Evolutionary conservation across 2,888 invertebrate species (phyloP).

Genomic region (Nesidiocoris tenuis): DNA sequence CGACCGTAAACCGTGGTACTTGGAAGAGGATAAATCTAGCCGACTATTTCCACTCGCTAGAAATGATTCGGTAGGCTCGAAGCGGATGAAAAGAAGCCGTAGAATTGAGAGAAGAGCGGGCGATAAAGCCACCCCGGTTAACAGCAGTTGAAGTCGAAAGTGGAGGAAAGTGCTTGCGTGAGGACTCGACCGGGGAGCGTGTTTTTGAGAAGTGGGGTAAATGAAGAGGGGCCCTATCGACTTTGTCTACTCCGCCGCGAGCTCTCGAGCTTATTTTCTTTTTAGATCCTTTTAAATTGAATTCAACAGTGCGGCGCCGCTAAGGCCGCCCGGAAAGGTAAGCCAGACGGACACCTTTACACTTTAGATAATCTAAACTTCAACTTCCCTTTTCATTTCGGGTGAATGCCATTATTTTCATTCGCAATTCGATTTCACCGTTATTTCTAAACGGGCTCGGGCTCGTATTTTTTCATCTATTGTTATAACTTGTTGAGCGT

Average conservation of each 20-base stretch:
- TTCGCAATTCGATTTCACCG: too few species aligned
- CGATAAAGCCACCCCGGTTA: conserved; percentile 6
- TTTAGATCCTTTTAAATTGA: conserved; percentile 25
- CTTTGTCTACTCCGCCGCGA: neutral
- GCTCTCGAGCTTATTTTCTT: conserved; percentile 33
- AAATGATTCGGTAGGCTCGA: too few species aligned
- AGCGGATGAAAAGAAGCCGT: neutral
- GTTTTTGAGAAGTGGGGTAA: conserved; percentile 38
- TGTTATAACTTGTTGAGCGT: too few species aligned
- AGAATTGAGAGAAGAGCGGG: neutral
- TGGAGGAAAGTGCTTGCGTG: conserved; percentile 26
- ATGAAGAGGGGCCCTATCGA: conserved; percentile 37
- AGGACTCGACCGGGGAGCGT: conserved; percentile 26
- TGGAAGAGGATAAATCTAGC: too few species aligned
- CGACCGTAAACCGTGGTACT: too few species aligned
- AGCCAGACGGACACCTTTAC: neutral
- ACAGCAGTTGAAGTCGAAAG: conserved; percentile 18
- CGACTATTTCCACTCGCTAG: too few species aligned
- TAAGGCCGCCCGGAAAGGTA: neutral
- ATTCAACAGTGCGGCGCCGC: conserved; percentile 19
- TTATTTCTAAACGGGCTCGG: too few species aligned
- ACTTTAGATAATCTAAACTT: neutral
- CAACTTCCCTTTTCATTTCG: neutral
- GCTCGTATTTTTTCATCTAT: too few species aligned
- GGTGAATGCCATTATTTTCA: neutral